Evolutionary conservation across 2,888 invertebrate species (phyloP), one percentile per base, ranked within the genome.

Genomic region (Drosophila lutescens): DNA sequence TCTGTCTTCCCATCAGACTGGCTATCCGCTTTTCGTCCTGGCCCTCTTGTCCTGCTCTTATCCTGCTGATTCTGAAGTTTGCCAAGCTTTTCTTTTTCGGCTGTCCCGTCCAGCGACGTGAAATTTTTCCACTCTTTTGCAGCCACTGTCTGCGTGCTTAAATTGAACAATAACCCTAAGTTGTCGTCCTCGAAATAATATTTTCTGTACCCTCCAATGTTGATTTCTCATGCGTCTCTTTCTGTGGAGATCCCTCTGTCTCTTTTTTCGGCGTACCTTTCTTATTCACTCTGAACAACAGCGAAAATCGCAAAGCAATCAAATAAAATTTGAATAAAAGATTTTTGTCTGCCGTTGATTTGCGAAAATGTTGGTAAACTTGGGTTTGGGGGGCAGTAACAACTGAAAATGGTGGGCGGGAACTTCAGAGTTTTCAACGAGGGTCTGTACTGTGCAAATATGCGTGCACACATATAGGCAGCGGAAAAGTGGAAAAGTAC

Each of bases 251-350:
- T 59, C 50, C 49, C 9, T 53, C 41, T 40, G 46, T 54, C 43
- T 63, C 66, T 59, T 66, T 43, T 66, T 34, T 60, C n/a, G 50
- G 34, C 58, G 17, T 47, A 68, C 49, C 68, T 56, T 65, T 61
- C 61, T 67, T 55, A 62, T 67, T 67, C 67, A 44, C 41, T 56
- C 67, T 23, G 76, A 73, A 69, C 76, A 78, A 80, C 79, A 60
- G 78, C 68, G 81, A 86, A 84, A 82, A 86, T 89, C 85, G 89
- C 85, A 88, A 89, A 86, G 88, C 89, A 89, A 89, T 89, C 89
- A 89, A 89, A 89, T 89, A 89, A 89, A 86, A 88, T 89, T 86
- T 89, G 88, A 85, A 89, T 89, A 89, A 89, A 89, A 88, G 86
- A 89, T 89, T 88, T 88, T 78, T 85, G 89, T 89, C 85, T 89